Conservation (phyloP, 2,113 vertebrate genomes). For the Chaetodon auriga region DNA sequence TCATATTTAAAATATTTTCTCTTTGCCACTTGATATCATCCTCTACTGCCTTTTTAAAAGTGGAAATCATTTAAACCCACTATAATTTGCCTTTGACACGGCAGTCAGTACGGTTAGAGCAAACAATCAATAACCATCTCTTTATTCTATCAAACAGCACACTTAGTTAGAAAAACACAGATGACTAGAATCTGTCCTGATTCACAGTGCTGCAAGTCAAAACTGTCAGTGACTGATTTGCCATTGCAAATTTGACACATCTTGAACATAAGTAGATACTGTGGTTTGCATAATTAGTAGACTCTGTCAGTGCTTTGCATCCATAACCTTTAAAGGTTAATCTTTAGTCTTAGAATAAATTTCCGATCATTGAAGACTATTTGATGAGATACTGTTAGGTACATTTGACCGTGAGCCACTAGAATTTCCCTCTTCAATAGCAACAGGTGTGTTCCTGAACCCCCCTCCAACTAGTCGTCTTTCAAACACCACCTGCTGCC, state of each 20-base stretch:
- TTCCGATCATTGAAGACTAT: neutral
- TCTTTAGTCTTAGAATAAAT: neutral
- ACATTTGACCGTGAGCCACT: neutral
- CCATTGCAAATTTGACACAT: neutral
- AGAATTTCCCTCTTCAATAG: no score
- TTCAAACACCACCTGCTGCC: neutral
- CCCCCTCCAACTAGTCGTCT: neutral
- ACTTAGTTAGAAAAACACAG: neutral
- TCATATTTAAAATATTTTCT: no score
- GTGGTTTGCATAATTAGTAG: no score
- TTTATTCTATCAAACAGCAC: neutral
- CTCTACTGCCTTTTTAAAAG: no score
- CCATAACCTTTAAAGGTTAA: neutral
- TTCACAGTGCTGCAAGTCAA: no score
- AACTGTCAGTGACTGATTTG: neutral
- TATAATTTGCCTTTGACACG: neutral
- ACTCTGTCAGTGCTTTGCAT: no score
- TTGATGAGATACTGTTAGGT: neutral
- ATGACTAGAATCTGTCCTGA: neutral
- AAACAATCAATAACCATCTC: constrained; percentile 5
- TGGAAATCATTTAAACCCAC: neutral
- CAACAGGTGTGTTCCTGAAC: neutral
- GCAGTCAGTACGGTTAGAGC: neutral
- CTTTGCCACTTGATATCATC: neutral
- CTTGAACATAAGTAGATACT: neutral